Evolutionary conservation across 2,888 invertebrate genomes (phyloP), one percentile per base, ranked within the genome.

Genomic region (Pilophorus perplexus): DNA sequence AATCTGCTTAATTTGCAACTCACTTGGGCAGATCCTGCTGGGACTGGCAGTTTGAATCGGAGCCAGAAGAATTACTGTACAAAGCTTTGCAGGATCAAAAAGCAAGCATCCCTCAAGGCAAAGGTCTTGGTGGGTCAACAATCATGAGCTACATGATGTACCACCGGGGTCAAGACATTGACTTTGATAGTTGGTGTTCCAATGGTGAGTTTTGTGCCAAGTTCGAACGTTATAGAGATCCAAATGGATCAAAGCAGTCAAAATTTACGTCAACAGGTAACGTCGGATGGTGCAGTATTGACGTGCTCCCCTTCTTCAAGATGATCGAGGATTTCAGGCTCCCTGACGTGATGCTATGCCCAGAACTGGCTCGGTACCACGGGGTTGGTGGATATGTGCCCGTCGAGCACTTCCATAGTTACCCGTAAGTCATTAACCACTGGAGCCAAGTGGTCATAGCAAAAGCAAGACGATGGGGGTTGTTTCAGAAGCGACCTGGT

Each of bases 41-140:
- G 44, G 79, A 79, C 70, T 79, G 78, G 79, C 74, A 77, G 48
- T 79, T 77, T 72, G 76, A 76, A 72, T 78, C 79, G 1, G 77
- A 78, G 69, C 78, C 78, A 5, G 77, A 78, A 64, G 72, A 73
- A 10, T 72, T 71, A 10, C 27, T 66, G 8, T 14, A 74, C 74
- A 5, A 74, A 73, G 59, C 70, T 73, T 16, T 72, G 72, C 12
- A 38, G n/a, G 10, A 55, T 14, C 8, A 40, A 48, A 10, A 50
- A 48, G 74, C 74, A 66, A 73, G 71, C 55, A 74, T 74, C 74
- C 74, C 75, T n/a, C 73, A 80, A 40, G 79, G 80, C 0, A 78
- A 78, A 71, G 76, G 77, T 5, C 38, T 78, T 73, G 80, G 80
- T 2, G 79, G 79, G 1, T 73, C 74, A 2, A 77, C 77, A 60